Percentiles rank a stretch among this genome's conserved stretches.
Evolutionary conservation across 2,888 invertebrate genomes (phyloP).

Genomic region (Lasioglossum pauxillum): DNA sequence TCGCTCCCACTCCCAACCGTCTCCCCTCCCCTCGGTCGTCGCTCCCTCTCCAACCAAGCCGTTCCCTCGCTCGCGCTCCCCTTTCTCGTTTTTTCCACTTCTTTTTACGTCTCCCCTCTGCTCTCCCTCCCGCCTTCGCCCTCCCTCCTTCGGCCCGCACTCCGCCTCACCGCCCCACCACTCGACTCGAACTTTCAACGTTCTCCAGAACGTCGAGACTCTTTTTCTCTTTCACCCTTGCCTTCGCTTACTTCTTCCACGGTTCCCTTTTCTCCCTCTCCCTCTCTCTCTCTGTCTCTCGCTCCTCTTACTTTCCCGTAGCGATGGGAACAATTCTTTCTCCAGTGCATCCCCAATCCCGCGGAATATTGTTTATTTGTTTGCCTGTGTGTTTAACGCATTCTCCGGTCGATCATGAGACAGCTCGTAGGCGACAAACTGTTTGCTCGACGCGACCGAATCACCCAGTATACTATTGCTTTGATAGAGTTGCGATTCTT

Average conservation of each 20-base stretch:
- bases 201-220: conserved; percentile 8
- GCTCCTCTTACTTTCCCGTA: conserved; percentile 3
- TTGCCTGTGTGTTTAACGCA: background rate
- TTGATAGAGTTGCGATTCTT: background rate
- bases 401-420: background rate
- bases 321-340: conserved; percentile 5
- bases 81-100: conserved; percentile 6
- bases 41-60: background rate
- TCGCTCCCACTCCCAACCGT: background rate
- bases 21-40: background rate
- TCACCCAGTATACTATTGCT: background rate
- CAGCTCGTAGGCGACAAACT: background rate
- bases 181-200: conserved; percentile 5
- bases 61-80: background rate
- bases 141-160: background rate
- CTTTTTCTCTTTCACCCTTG: conserved; percentile 19
- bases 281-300: background rate
- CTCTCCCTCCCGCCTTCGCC: background rate
- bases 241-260: conserved; percentile 8
- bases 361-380: conserved; percentile 5
- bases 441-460: background rate
- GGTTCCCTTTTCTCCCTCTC: background rate
- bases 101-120: background rate
- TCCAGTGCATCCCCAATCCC: background rate
- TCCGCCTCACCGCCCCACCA: background rate